Evolutionary conservation across 2,797 vertebrate genomes (phyloP).

Genomic region (Petrocephalus schoutedeni): DNA sequence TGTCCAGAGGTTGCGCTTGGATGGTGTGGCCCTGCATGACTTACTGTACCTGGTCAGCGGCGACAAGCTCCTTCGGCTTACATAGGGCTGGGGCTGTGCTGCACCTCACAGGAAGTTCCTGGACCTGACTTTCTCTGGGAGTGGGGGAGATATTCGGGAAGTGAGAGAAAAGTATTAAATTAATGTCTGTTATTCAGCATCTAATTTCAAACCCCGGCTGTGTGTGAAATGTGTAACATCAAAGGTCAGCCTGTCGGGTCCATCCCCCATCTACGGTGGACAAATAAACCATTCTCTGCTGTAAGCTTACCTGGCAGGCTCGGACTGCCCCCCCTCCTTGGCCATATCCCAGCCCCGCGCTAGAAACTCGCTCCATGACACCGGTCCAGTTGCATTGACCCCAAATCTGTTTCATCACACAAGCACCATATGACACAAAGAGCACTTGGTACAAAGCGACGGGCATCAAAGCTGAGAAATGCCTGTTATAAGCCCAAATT

Average conservation of each 20-base stretch:
- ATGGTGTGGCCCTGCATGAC: not conserved
- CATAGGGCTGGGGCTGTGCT: slow-evolving; percentile 32
- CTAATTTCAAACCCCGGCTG: not conserved
- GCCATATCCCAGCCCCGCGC: slow-evolving; percentile 39
- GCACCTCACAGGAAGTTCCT: slow-evolving; percentile 17
- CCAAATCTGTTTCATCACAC: slow-evolving; percentile 46
- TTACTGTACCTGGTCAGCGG: slow-evolving; percentile 44
- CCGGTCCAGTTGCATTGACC: slow-evolving; percentile 45
- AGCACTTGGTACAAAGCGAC: not conserved
- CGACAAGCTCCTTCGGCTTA: slow-evolving; percentile 43
- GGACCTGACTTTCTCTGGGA: not conserved
- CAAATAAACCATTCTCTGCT: not conserved
- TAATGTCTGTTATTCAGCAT: not conserved
- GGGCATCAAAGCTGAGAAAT: not conserved
- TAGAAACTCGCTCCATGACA: slow-evolving; percentile 61
- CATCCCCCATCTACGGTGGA: not conserved
- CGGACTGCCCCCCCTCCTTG: slow-evolving; percentile 21
- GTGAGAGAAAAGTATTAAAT: not conserved
- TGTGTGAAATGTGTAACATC: not conserved
- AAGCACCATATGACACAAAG: not conserved
- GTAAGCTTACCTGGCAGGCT: slow-evolving; percentile 35
- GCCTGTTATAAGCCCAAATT: not conserved
- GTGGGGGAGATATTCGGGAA: not conserved
- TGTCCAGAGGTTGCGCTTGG: not conserved
- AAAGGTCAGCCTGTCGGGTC: not conserved